These are phyloP conservation scores for Tyrannus savana DNA, from an alignment of 2,113 vertebrate genomes.

Conservation along the genomic window DNA sequence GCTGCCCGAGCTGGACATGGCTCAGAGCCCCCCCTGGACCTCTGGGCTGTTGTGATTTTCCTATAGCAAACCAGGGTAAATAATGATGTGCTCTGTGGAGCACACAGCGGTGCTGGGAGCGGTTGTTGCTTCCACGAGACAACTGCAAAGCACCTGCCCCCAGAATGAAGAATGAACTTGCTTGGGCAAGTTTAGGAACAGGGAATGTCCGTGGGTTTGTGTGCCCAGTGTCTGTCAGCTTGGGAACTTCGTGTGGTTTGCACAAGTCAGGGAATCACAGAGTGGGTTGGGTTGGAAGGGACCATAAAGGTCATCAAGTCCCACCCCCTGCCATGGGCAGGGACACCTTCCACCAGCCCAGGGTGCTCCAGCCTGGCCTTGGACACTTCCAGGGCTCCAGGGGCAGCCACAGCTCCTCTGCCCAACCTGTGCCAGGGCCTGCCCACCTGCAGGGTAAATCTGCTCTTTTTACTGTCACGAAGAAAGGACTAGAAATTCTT, in stretches of 20 bases:
- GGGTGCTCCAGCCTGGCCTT: accelerated
- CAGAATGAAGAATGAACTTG: background rate
- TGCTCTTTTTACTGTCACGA: background rate
- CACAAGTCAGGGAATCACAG: background rate
- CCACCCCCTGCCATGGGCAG: background rate
- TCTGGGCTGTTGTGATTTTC: background rate
- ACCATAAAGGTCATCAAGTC: accelerated
- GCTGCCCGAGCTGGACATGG: background rate
- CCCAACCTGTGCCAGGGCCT: background rate
- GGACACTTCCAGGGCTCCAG: background rate
- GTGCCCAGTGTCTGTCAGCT: background rate
- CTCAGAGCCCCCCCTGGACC: background rate
- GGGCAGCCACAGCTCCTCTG: background rate
- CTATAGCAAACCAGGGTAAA: background rate
- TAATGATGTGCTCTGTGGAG: background rate
- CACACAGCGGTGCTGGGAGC: no score
- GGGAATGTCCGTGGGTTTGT: background rate
- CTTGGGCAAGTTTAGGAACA: accelerated
- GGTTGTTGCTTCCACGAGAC: background rate
- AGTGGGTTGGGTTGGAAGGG: no score
- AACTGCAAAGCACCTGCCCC: background rate
- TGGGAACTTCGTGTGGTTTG: background rate
- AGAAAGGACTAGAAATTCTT: background rate
- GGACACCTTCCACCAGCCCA: accelerated
- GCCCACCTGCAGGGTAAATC: background rate